phyloP scores from a whole-genome alignment of 1,140 invertebrate genomes.

The Pissodes strobi region DNA sequence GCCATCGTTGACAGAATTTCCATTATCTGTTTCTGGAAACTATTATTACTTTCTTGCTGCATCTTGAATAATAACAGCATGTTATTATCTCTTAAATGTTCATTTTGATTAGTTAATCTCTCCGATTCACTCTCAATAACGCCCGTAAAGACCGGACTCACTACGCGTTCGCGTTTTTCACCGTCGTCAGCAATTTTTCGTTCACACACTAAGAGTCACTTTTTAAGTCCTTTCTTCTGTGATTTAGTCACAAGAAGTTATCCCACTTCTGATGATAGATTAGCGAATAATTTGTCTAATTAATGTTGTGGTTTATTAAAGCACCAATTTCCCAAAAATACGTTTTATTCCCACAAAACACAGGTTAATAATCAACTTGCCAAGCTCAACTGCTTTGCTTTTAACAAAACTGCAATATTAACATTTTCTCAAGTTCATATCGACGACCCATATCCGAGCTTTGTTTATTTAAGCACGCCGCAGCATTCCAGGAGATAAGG shows the following conservation, averaged over 20 bases:
- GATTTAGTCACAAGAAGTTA: neutral
- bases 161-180: conserved; percentile 3
- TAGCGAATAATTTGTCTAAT: neutral
- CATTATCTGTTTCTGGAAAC: conserved; percentile 9
- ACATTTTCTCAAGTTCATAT: too few species aligned
- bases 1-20: conserved; percentile 13
- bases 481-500: too few species aligned
- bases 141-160: neutral
- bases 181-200: conserved; percentile 2
- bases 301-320: too few species aligned
- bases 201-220: neutral
- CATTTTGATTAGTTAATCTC: neutral
- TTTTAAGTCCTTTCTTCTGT: conserved; percentile 8
- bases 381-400: too few species aligned
- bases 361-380: too few species aligned
- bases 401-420: too few species aligned
- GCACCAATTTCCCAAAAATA: too few species aligned
- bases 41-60: conserved; percentile 13
- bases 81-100: neutral
- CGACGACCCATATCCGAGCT: too few species aligned
- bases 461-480: too few species aligned
- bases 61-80: conserved; percentile 1
- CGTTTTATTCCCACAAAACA: too few species aligned
- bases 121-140: neutral
- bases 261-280: conserved; percentile 12